These are phyloP conservation scores for Zosterops pallidus DNA, from an alignment of 2,113 vertebrate species.

Conservation along the genomic window DNA sequence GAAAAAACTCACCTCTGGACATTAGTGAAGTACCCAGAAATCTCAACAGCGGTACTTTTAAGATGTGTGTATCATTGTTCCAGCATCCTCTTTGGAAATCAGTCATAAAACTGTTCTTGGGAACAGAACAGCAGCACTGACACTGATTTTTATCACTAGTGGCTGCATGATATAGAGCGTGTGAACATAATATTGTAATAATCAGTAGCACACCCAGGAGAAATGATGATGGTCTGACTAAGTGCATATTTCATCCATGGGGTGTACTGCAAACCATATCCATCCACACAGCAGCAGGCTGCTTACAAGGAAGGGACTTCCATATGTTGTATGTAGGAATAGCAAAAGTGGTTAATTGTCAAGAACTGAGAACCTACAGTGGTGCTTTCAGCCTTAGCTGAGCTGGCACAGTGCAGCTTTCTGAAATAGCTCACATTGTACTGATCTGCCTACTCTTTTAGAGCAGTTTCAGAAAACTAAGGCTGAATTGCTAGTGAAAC, in stretches of 20 bases:
- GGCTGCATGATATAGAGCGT: conserved; percentile 14
- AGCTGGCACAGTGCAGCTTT: background rate
- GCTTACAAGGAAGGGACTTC: background rate
- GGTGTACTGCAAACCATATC: background rate
- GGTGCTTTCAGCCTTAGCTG: background rate
- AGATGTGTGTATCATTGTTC: background rate
- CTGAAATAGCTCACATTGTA: background rate
- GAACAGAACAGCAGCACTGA: background rate
- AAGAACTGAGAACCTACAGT: background rate
- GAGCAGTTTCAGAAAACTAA: background rate
- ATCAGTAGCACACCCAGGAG: conserved; percentile 17
- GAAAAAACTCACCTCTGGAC: background rate
- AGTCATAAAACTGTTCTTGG: background rate
- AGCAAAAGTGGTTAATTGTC: background rate
- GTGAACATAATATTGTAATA: conserved; percentile 19
- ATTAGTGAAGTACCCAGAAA: background rate
- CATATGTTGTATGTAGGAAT: background rate
- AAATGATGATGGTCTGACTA: background rate
- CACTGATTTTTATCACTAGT: background rate
- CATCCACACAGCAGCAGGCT: background rate
- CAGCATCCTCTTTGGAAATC: background rate
- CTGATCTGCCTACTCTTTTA: background rate
- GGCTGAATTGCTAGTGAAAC: background rate
- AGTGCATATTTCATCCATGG: background rate
- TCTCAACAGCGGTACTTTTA: background rate